Base-by-base conservation (phyloP, 2,797 vertebrate species). In the Paramormyrops hopkinsi region DNA sequence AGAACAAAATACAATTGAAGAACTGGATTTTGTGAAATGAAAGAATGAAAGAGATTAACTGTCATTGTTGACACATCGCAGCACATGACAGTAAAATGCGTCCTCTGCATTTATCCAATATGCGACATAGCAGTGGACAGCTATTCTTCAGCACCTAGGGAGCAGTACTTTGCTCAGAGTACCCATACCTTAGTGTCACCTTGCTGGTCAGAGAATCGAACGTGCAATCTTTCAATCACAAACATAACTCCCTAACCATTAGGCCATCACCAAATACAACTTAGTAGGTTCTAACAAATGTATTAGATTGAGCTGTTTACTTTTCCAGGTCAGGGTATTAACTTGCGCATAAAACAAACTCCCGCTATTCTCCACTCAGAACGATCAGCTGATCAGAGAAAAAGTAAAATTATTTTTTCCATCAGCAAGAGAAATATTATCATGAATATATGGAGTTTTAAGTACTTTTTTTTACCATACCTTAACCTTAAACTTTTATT, bases 1-100 rank as follows among this genome's bases (percentile, higher is more conserved):
- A 89, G 90, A 91, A 90, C 90, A 91, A 93, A 79, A 88, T 29
- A 29, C 8, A 3, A 22, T n/a, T 1, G 33, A 41, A 37, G 22
- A 82, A 22, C 12, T 79, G 1, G n/a, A 69, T 69, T 69, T 69
- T 69, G 65, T 5, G 4, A 82, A 51, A 29, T 17, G 6, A 76
- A 33, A 14, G 9, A 33, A 50, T 51, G 48, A 50, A 53, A 50
- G 50, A 14, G 50, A 86, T 51, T 59, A 59, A 59, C 2, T 8
- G 56, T 59, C 56, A 59, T 25, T 22, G n/a, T 3, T 59, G 56
- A 59, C n/a, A 22, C 56, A 59, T 22, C 6, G 9, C 56, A 22
- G n/a, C 56, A 59, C 56, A 59, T n/a, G n/a, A 22, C n/a, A 22
- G n/a, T 14, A 59, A 59, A 59, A 59, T 59, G 7, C 0, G 2